phyloP scores from a whole-genome alignment of 1,140 invertebrate genomes.

The Subanguina moxae region DNA sequence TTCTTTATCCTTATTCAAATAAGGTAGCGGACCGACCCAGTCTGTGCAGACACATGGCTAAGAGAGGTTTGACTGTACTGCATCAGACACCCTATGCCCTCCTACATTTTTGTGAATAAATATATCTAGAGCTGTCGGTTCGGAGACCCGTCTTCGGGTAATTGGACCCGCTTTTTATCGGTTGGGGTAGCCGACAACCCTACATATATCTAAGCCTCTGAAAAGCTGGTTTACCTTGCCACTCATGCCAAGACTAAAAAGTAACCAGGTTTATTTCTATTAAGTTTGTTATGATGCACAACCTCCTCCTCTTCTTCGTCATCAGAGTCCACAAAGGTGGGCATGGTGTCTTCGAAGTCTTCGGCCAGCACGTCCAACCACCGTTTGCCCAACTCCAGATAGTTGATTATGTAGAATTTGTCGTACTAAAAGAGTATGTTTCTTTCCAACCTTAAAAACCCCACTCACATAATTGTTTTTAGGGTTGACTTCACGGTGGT shows the following conservation, averaged over 20 bases:
- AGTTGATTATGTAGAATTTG: constrained; percentile 60
- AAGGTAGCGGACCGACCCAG: no score
- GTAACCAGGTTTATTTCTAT: no score
- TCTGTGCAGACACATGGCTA: no score
- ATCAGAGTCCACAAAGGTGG: constrained; percentile 57
- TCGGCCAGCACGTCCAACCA: constrained; percentile 59
- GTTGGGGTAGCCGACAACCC: no score
- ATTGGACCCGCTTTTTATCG: no score
- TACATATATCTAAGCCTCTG: neutral
- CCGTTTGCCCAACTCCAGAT: constrained; percentile 58
- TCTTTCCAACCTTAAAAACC: no score
- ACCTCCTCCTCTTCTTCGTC: constrained; percentile 53
- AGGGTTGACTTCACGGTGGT: constrained; percentile 58
- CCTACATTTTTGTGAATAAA: no score
- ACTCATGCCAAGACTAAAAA: constrained; percentile 41
- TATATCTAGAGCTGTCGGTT: no score
- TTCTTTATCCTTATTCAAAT: no score
- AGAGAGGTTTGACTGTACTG: no score
- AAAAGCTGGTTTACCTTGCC: constrained; percentile 35
- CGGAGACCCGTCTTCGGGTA: neutral
- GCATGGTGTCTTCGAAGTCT: constrained; percentile 59
- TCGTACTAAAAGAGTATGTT: constrained; percentile 1
- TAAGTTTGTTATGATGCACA: no score
- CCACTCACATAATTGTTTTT: constrained; percentile 53
- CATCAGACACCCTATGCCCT: no score